phyloP scores from a whole-genome alignment of 2,888 invertebrate species.

The Mylabris sibirica region DNA sequence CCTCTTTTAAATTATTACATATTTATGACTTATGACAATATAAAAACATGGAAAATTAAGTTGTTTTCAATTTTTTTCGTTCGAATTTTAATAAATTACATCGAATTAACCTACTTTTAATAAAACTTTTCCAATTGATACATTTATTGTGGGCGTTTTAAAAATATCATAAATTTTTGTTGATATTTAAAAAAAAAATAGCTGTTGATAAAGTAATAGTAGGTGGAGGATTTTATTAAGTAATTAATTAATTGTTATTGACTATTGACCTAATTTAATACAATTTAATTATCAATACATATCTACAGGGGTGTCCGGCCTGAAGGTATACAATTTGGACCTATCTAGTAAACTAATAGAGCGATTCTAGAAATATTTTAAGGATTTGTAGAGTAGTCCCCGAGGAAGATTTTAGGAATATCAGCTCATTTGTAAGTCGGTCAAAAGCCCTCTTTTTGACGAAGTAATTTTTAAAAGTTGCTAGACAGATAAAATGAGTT shows the following conservation, averaged over 20 bases:
- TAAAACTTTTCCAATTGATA: conserved; percentile 16
- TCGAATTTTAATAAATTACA: not conserved
- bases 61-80: not conserved
- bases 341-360: too few species aligned
- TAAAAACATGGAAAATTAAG: not conserved
- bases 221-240: conserved; percentile 9
- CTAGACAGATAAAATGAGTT: too few species aligned
- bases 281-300: not conserved
- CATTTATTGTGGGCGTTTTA: conserved; percentile 22
- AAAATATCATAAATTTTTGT: conserved; percentile 12
- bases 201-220: not conserved
- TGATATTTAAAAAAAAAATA: conserved; percentile 11
- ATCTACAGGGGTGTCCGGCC: too few species aligned
- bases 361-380: too few species aligned
- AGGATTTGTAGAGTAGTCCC: too few species aligned
- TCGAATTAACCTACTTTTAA: conserved; percentile 19
- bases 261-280: not conserved
- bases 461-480: too few species aligned
- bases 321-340: too few species aligned
- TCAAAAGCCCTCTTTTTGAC: too few species aligned
- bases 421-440: too few species aligned
- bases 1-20: too few species aligned
- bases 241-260: not conserved
- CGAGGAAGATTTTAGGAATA: too few species aligned
- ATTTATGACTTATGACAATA: too few species aligned